Conservation (phyloP, 92 coral and sea anemone genomes). For the Blastomussa wellsi region DNA sequence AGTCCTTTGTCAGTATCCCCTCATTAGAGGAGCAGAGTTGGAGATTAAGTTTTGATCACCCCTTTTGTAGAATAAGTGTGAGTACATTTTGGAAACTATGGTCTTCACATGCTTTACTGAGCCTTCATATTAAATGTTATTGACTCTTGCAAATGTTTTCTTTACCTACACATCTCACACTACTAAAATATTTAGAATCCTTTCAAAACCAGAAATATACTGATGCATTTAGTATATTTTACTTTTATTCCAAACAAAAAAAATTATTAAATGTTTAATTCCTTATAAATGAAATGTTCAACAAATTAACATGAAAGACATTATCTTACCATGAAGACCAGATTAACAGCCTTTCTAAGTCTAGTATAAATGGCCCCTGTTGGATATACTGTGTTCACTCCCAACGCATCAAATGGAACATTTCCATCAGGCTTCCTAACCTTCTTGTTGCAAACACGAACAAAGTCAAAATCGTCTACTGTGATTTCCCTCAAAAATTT, state of each 20-base stretch:
- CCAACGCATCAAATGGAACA: slow-evolving; percentile 51
- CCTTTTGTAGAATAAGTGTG: slow-evolving; percentile 1
- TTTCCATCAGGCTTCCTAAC: slow-evolving; percentile 59
- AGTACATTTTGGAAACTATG: slow-evolving; percentile 5
- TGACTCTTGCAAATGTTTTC: neutral
- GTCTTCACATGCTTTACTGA: neutral
- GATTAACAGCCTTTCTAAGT: slow-evolving; percentile 18
- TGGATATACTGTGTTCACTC: slow-evolving; percentile 48
- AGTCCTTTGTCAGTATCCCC: slow-evolving; percentile 5
- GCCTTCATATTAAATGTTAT: neutral
- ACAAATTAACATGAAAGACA: neutral
- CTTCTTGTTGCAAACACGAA: slow-evolving; percentile 49
- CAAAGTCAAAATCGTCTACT: slow-evolving; percentile 54
- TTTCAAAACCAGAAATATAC: too few species aligned
- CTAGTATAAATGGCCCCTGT: slow-evolving; percentile 49
- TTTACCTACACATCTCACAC: neutral
- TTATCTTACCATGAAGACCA: slow-evolving; percentile 7
- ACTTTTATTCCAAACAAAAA: too few species aligned
- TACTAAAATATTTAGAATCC: too few species aligned
- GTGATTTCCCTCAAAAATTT: slow-evolving; percentile 31
- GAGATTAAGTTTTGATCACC: slow-evolving; percentile 1
- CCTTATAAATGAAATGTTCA: neutral
- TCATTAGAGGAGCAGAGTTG: slow-evolving; percentile 1
- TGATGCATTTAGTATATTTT: too few species aligned
- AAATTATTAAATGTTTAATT: neutral